Evolutionary conservation across 2,888 invertebrate species (phyloP).

Genomic region (Athetis lepigone): DNA sequence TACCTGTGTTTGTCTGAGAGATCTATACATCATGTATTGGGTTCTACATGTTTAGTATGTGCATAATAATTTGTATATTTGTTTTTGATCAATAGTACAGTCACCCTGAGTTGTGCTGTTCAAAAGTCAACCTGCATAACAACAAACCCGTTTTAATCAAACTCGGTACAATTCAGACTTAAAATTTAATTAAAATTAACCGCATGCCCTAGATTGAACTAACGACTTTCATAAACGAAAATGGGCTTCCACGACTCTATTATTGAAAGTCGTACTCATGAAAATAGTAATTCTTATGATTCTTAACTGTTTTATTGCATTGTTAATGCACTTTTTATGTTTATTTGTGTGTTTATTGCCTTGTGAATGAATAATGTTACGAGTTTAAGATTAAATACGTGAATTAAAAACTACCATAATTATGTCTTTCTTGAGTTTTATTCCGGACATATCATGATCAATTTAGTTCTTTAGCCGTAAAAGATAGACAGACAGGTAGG

Average conservation of each 20-base stretch:
- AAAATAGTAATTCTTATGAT: slow-evolving; percentile 45
- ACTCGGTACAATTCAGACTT: slow-evolving; percentile 1
- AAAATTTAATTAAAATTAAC: slow-evolving; percentile 27
- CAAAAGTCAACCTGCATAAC: no score
- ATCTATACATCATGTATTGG: no score
- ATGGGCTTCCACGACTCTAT: slow-evolving; percentile 37
- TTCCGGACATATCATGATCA: no score
- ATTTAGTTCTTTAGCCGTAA: no score
- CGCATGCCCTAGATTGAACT: slow-evolving; percentile 40
- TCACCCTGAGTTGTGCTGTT: no score
- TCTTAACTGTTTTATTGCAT: slow-evolving; percentile 47
- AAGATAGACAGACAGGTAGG: no score
- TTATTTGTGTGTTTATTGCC: slow-evolving; percentile 20
- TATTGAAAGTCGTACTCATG: slow-evolving; percentile 45
- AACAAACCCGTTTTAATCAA: slow-evolving; percentile 1
- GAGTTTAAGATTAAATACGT: background rate
- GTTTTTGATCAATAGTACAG: no score
- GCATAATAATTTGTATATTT: no score
- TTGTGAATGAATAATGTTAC: slow-evolving; percentile 20
- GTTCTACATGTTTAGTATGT: no score
- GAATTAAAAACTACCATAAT: no score
- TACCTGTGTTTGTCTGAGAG: no score
- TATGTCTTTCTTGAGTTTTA: no score
- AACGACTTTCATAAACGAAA: slow-evolving; percentile 46
- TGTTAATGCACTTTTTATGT: slow-evolving; percentile 45